Evolutionary conservation across 2,113 vertebrate genomes (phyloP).

Genomic region (Xyliphius kryptos): DNA sequence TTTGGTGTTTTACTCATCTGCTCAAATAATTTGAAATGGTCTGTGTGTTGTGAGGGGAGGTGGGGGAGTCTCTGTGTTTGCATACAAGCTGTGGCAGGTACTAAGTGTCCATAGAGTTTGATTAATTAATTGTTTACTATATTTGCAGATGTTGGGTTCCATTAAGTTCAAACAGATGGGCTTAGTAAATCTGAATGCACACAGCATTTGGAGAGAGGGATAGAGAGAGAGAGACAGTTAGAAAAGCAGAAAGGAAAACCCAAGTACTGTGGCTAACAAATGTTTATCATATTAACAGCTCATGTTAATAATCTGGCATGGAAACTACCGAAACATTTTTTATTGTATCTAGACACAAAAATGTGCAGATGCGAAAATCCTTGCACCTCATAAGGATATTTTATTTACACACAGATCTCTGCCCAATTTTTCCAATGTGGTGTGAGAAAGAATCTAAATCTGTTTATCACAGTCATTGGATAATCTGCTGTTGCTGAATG

Average conservation of each 20-base stretch:
- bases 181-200: slow-evolving; percentile 12
- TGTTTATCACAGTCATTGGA: slow-evolving; percentile 17
- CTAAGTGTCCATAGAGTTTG: slow-evolving; percentile 36
- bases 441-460: slow-evolving; percentile 22
- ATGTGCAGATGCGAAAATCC: not conserved
- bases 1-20: too few species aligned
- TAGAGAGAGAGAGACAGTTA: slow-evolving; percentile 23
- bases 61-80: slow-evolving; percentile 16
- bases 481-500: slow-evolving; percentile 18
- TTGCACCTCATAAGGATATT: not conserved
- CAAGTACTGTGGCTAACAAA: too few species aligned
- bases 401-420: slow-evolving; percentile 6
- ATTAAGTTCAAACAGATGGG: slow-evolving; percentile 35
- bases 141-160: slow-evolving; percentile 41
- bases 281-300: not conserved
- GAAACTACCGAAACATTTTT: not conserved
- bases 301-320: not conserved
- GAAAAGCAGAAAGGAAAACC: too few species aligned
- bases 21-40: not conserved
- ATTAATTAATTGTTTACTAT: slow-evolving; percentile 47
- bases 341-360: too few species aligned
- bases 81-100: slow-evolving; percentile 35
- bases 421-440: slow-evolving; percentile 2
- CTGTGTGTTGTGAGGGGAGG: not conserved
- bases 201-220: slow-evolving; percentile 24